These are phyloP conservation scores for Petrosia ficiformis DNA, from an alignment of 37 sponge, comb jelly and placozoan species.

Conservation along the genomic window DNA sequence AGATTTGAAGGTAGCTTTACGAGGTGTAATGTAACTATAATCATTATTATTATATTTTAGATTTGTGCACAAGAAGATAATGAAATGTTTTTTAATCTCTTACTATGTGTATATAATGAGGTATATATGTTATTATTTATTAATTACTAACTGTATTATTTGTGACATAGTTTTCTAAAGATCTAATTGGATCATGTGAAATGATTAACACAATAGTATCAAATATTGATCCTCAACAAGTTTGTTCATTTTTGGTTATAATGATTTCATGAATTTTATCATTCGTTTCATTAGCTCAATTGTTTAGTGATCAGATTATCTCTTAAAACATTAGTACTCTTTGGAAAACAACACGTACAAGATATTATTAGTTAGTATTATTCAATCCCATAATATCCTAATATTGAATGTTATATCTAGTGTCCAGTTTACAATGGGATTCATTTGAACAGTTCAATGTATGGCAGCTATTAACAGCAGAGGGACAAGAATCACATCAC, in stretches of 20 bases:
- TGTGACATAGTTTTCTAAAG: slow-evolving; percentile 27
- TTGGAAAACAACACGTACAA: slow-evolving; percentile 46
- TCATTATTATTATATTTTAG: slow-evolving; percentile 1
- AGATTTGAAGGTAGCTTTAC: too few relatives aligned
- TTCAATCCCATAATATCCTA: not conserved
- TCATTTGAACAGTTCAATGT: slow-evolving; percentile 98
- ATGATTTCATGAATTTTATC: not conserved
- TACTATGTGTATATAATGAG: slow-evolving; percentile 50
- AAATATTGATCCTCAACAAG: slow-evolving; percentile 66
- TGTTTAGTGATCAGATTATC: slow-evolving; percentile 38
- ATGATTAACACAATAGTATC: slow-evolving; percentile 51
- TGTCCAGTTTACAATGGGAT: slow-evolving; percentile 86
- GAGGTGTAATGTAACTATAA: not conserved
- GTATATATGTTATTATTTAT: slow-evolving; percentile 12
- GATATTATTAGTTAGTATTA: slow-evolving; percentile 42
- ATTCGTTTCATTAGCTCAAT: slow-evolving; percentile 38
- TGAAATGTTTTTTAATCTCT: slow-evolving; percentile 31
- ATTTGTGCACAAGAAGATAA: slow-evolving; percentile 52
- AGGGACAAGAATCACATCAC: slow-evolving; percentile 43
- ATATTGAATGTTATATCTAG: not conserved
- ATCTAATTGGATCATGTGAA: slow-evolving; percentile 32
- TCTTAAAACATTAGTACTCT: slow-evolving; percentile 55
- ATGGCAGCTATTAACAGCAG: slow-evolving; percentile 95
- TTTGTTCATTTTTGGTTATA: not conserved
- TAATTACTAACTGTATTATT: not conserved